These are phyloP conservation scores for Thalassoma bifasciatum DNA, from an alignment of 2,113 vertebrate species.

Conservation along the genomic window DNA sequence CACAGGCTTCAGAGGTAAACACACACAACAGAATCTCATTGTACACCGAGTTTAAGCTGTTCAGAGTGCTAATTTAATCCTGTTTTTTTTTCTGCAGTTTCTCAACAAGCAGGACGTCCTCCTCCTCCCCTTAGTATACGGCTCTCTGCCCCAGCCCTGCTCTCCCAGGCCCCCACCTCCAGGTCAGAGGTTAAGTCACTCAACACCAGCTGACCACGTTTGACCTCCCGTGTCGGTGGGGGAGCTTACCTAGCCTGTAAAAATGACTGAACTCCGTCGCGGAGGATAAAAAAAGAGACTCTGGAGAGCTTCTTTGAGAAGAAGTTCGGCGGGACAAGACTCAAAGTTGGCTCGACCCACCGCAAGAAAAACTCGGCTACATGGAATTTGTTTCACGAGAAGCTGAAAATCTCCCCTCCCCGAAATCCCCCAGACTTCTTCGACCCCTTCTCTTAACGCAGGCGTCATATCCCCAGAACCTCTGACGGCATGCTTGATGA, in stretches of 20 bases:
- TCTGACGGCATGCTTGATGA: slow-evolving; percentile 75
- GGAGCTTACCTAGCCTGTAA: slow-evolving; percentile 49
- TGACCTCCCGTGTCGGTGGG: slow-evolving; percentile 39
- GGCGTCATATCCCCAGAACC: slow-evolving; percentile 67
- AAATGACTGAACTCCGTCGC: slow-evolving; percentile 54
- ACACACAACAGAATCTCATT: neutral
- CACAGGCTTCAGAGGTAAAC: slow-evolving; percentile 93
- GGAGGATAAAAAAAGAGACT: slow-evolving; percentile 42
- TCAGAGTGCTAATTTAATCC: neutral
- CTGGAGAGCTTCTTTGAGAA: slow-evolving; percentile 54
- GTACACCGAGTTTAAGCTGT: neutral
- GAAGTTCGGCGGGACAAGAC: slow-evolving; percentile 23
- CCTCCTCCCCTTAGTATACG: slow-evolving; percentile 85
- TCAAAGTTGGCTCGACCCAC: slow-evolving; percentile 24
- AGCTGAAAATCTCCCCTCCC: slow-evolving; percentile 32
- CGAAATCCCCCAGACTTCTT: neutral
- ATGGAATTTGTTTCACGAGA: slow-evolving; percentile 35
- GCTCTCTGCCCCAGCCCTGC: slow-evolving; percentile 55
- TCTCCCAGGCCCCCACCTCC: slow-evolving; percentile 61
- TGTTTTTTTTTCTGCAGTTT: slow-evolving; percentile 82
- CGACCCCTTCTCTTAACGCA: slow-evolving; percentile 41
- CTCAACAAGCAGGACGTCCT: slow-evolving; percentile 88
- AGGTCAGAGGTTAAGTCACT: slow-evolving; percentile 50
- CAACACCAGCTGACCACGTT: slow-evolving; percentile 67
- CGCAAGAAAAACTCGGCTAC: slow-evolving; percentile 37